Evolutionary conservation across 2,113 vertebrate species (phyloP), one percentile per base, ranked within the genome.

Genomic region (Prochilodus magdalenae): DNA sequence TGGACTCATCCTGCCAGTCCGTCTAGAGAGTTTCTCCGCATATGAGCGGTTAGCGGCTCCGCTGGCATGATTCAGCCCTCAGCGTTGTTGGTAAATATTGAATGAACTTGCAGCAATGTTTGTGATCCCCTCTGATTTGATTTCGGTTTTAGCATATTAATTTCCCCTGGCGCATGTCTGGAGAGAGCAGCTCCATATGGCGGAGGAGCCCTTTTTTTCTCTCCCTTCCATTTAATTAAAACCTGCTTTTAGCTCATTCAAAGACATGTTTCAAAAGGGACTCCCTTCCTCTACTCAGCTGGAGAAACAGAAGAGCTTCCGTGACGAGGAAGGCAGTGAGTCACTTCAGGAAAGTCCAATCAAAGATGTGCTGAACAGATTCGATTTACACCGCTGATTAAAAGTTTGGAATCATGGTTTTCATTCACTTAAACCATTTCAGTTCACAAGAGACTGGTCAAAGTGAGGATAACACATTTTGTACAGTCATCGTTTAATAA

Each of bases 141-240:
- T 26, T 75, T 77, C 71, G 80, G 77, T 77, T 73, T 75, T 30
- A 60, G 60, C 63, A 81, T 84, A 80, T 47, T 85, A 72, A 90
- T 86, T 85, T 75, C 62, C 80, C 80, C 40, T 36, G 77, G 79
- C 77, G 87, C 86, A 73, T 83, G 85, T 86, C 79, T 66, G 62
- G 76, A 77, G 44, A 77, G 59, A 73, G 73, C 72, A 40, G 57
- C 80, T 82, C 73, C 77, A 63, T 53, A 82, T 81, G 82, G 79
- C 81, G 44, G 14, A 73, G 71, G 30, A 82, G 47, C 24, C 5
- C 40, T 44, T 44, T 18, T n/a, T 79, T 73, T 72, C 74, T 20
- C n/a, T 62, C 40, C 20, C 18, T 5, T 60, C 49, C 36, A 71
- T 67, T 89, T 80, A 84, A 83, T 87, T 88, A 86, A 81, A 88